Evolutionary conservation across 2,113 vertebrate species (phyloP).

Genomic region (Protobothrops mucrosquamatus): DNA sequence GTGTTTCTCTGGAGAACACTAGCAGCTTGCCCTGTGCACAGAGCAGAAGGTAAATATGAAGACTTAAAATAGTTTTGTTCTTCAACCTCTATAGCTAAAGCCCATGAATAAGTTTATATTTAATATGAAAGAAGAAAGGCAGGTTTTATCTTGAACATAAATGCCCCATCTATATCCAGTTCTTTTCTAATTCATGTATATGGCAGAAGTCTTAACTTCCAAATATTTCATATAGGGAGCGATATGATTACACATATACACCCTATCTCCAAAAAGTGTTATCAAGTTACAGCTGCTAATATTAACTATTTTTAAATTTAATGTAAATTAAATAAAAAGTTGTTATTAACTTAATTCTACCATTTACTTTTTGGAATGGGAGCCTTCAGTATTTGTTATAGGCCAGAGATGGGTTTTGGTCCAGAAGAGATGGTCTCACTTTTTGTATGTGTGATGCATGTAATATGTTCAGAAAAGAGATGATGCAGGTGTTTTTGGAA

Average conservation of each 20-base stretch:
- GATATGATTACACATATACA: background rate
- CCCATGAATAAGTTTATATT: background rate
- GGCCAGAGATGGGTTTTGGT: background rate
- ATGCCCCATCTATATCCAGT: background rate
- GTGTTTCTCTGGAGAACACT: conserved; percentile 93
- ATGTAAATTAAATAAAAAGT: background rate
- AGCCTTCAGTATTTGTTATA: background rate
- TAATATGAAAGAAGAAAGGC: background rate
- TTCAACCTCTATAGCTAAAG: background rate
- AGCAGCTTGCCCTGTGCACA: conserved; percentile 86
- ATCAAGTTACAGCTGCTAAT: background rate
- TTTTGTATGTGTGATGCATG: background rate
- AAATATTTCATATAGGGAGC: background rate
- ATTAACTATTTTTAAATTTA: background rate
- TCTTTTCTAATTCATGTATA: background rate
- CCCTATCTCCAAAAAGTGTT: background rate
- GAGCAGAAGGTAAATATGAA: conserved; percentile 74
- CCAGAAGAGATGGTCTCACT: background rate
- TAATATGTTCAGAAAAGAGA: background rate
- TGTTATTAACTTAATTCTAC: background rate
- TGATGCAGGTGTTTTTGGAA: background rate
- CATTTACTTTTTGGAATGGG: background rate
- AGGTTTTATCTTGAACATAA: background rate
- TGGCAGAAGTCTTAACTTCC: background rate
- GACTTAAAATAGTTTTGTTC: background rate